Base-by-base conservation (phyloP, 1,140 invertebrate species). In the Drepana arcuata region DNA sequence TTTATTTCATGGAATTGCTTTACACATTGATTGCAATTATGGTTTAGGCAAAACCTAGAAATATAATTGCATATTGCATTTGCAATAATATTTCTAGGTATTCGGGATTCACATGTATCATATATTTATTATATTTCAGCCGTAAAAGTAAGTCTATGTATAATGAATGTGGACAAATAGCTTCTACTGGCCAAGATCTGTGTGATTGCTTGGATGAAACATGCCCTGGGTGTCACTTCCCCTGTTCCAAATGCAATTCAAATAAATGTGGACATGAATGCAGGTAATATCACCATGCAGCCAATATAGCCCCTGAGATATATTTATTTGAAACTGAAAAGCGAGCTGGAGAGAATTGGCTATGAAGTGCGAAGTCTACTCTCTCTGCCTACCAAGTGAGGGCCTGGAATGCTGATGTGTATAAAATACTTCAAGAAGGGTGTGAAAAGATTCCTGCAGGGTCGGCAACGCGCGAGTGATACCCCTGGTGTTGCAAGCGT, bases 191-290 rank as follows among this genome's bases (percentile, higher is more conserved):
- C 3, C 70, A 83, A 29, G 90, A 95, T 78, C 45, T 94, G 1
- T 95, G 93, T 60, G 93, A 95, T 69, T 95, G 93, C 62, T 69
- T 94, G 12, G 85, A 88, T 34, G 63, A 81, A 26, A 74, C 79
- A 4, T 95, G 93, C 56, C 74, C 86, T 1, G 93, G 93, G 1
- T 95, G 93, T 77, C 92, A 93, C 66, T 92, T 91, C 67, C 89
- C 90, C 1, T 95, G 93, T 64, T 55, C 83, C 1, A 93, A 91
- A 77, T 95, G 93, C 34, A 55, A 33, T 38, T 84, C 83, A 1
- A 60, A 50, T 23, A 84, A 83, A 66, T 84, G 83, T 68, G 83
- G 74, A 15, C 69, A 71, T 51, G 79, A 84, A 29, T 84, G 83
- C 70, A 79, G 83, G 82, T 84, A 70, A 27, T n/a, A n/a, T n/a